A percentile compares a stretch with the other conserved stretches of the same genome.
phyloP scores from a whole-genome alignment of 2,888 invertebrate species.

The Seira sanloemensis region DNA sequence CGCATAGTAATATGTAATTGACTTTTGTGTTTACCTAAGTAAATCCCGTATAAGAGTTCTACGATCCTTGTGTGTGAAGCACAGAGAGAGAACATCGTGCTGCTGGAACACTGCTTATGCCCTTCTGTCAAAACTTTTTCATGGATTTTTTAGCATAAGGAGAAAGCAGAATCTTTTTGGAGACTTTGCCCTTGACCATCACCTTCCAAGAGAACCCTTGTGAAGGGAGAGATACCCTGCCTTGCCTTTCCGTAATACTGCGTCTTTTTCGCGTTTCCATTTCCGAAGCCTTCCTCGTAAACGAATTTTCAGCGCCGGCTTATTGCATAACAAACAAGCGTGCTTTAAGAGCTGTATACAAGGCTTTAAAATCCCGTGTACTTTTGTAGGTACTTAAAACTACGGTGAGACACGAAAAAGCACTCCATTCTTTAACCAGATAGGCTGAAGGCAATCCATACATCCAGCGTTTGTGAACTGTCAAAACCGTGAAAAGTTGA shows the following conservation, averaged over 20 bases:
- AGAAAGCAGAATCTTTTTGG: not conserved
- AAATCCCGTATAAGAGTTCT: no score
- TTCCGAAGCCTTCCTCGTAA: not conserved
- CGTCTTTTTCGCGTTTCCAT: constrained; percentile 12
- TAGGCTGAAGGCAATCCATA: not conserved
- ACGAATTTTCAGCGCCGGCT: not conserved
- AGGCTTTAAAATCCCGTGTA: not conserved
- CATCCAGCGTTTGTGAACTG: constrained; percentile 19
- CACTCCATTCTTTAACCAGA: not conserved
- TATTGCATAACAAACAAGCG: not conserved
- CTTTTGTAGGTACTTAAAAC: not conserved
- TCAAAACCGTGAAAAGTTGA: constrained; percentile 22
- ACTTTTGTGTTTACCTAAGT: no score
- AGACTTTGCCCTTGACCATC: constrained; percentile 54
- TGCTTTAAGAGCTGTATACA: not conserved
- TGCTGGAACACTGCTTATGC: no score
- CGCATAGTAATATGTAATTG: no score
- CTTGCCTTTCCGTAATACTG: constrained; percentile 13
- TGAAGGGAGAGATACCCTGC: constrained; percentile 2
- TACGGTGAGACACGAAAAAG: no score
- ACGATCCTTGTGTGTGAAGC: no score
- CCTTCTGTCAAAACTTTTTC: no score
- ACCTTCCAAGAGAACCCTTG: constrained; percentile 54
- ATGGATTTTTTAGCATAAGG: not conserved
- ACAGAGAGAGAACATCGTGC: no score